Evolutionary conservation across 2,113 vertebrate species (phyloP).

Genomic region (Sapayoa aenigma): DNA sequence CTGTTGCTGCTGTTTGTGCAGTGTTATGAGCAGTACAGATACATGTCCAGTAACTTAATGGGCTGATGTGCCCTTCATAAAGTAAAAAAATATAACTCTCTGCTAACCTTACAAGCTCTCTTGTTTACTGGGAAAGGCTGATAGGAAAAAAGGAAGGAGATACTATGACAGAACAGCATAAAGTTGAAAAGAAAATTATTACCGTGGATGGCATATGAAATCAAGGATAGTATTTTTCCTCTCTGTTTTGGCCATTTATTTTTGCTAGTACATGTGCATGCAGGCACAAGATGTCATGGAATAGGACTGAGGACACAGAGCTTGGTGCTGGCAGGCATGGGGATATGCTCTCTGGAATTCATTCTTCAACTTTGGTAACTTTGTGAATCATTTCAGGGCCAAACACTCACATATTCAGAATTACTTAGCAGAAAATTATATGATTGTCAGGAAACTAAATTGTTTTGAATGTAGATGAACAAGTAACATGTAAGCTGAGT

Average conservation of each 20-base stretch:
- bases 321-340: accelerated
- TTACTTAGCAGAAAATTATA: background rate
- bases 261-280: background rate
- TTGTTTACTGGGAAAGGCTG: background rate
- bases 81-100: background rate
- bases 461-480: background rate
- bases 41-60: background rate
- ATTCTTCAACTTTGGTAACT: background rate
- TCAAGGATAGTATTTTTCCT: conserved; percentile 54
- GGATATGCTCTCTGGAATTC: background rate
- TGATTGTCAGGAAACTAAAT: background rate
- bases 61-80: background rate
- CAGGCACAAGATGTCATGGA: background rate
- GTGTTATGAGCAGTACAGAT: background rate
- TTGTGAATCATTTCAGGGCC: background rate
- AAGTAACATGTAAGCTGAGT: background rate
- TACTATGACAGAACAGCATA: conserved; percentile 1
- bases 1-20: background rate
- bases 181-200: conserved; percentile 58
- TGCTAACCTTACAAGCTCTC: background rate
- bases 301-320: background rate
- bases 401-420: background rate
- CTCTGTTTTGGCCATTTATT: conserved; percentile 38
- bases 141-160: background rate
- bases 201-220: conserved; percentile 30